Conservation (phyloP, 1,140 invertebrate species). For the Onthophagus taurus region DNA sequence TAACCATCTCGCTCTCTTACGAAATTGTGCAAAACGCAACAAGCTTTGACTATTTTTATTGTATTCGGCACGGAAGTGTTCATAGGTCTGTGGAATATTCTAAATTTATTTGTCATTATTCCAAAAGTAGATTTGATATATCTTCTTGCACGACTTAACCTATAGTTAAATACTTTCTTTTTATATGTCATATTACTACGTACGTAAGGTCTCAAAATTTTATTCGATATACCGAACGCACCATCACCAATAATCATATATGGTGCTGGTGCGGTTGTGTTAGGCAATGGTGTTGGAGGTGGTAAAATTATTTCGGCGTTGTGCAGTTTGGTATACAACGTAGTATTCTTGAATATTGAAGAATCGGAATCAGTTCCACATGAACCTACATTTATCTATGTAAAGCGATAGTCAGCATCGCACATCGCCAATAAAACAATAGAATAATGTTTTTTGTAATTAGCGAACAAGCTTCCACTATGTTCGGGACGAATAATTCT, state of each 20-base stretch:
- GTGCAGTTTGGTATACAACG: no score
- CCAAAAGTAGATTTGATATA: slow-evolving; percentile 5
- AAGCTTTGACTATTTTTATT: no score
- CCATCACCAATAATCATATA: no score
- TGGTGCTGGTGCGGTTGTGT: no score
- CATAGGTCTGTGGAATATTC: neutral
- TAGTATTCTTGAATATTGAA: no score
- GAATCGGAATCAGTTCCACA: no score
- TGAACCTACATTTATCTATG: slow-evolving; percentile 36
- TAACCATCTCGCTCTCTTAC: no score
- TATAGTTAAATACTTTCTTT: slow-evolving; percentile 1
- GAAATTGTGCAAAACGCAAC: no score
- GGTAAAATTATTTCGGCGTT: no score
- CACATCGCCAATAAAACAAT: slow-evolving; percentile 37
- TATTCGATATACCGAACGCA: no score
- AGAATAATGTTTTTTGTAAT: slow-evolving; percentile 37
- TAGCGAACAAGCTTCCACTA: slow-evolving; percentile 36
- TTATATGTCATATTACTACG: neutral
- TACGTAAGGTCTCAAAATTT: slow-evolving; percentile 1
- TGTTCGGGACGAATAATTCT: slow-evolving; percentile 28
- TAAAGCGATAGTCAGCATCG: slow-evolving; percentile 37
- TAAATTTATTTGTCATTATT: slow-evolving; percentile 2
- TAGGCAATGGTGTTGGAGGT: no score
- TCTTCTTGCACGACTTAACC: neutral
- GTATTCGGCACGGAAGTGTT: no score